A percentile compares a stretch with the other conserved stretches of the same genome.
Evolutionary conservation across 2,888 invertebrate genomes (phyloP).

Genomic region (Drosophila diplacantha): DNA sequence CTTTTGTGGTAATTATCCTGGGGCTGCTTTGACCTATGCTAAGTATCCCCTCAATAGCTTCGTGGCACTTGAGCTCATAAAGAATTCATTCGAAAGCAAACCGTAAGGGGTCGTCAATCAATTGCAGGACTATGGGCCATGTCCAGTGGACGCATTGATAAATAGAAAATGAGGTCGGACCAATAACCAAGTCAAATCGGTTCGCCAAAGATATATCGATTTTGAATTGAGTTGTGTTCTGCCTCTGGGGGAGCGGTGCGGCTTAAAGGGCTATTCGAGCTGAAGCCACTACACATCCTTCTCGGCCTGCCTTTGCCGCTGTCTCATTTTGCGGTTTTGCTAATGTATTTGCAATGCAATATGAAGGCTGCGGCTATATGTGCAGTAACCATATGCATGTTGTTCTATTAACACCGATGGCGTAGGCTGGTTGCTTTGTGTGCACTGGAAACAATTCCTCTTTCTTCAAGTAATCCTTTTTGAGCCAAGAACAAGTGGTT

Average conservation of each 20-base stretch:
- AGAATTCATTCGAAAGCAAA: slow-evolving; percentile 20
- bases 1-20: slow-evolving; percentile 20
- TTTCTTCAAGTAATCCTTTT: neutral
- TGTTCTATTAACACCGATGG: slow-evolving; percentile 13
- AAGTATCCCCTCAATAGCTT: slow-evolving; percentile 1
- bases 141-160: slow-evolving; percentile 11
- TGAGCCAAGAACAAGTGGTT: neutral
- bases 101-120: slow-evolving; percentile 19
- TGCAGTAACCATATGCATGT: slow-evolving; percentile 1
- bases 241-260: neutral
- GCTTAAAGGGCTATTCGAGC: slow-evolving; percentile 12
- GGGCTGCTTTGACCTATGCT: neutral
- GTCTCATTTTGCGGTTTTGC: slow-evolving; percentile 28
- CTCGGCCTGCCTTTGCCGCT: slow-evolving; percentile 1
- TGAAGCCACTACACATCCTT: neutral
- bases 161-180: slow-evolving; percentile 27
- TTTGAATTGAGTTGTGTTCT: slow-evolving; percentile 14
- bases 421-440: neutral
- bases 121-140: slow-evolving; percentile 16
- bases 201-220: slow-evolving; percentile 26
- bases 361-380: slow-evolving; percentile 22
- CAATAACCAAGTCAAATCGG: slow-evolving; percentile 15
- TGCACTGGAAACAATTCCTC: neutral
- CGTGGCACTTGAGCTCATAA: slow-evolving; percentile 22
- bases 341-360: slow-evolving; percentile 38